Percentiles rank a stretch among this genome's conserved stretches.
These are phyloP conservation scores for Pangasianodon hypophthalmus DNA, from an alignment of 2,113 vertebrate genomes.

Conservation along the genomic window DNA sequence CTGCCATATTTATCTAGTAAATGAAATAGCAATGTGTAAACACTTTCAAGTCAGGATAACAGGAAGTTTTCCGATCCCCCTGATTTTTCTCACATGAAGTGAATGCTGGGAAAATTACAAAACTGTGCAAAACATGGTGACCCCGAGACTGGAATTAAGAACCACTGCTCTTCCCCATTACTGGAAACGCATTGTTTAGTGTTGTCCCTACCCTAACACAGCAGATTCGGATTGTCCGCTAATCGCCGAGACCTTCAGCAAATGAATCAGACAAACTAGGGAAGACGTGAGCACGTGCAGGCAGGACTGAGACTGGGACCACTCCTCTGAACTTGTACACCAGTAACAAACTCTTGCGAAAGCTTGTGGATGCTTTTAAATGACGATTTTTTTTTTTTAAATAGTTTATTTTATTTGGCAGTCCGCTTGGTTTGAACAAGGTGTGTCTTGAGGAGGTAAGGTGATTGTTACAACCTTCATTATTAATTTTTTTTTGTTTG, in stretches of 20 bases:
- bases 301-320: constrained; percentile 5
- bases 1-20: neutral
- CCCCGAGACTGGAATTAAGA: neutral
- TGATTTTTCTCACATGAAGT: neutral
- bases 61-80: neutral
- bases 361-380: constrained; percentile 5
- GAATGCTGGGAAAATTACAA: neutral
- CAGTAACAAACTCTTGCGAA: neutral
- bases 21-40: neutral
- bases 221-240: neutral
- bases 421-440: neutral
- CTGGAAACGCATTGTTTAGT: neutral
- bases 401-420: constrained; percentile 3
- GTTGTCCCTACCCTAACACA: neutral
- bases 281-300: neutral
- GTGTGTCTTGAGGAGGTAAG: neutral
- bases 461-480: neutral
- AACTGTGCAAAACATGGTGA: neutral
- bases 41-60: neutral
- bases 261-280: neutral
- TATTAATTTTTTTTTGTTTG: neutral
- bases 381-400: neutral
- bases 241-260: neutral
- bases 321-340: constrained; percentile 15
- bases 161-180: neutral